Conservation (phyloP, 2,888 invertebrate species). For the Zygaena filipendulae region DNA sequence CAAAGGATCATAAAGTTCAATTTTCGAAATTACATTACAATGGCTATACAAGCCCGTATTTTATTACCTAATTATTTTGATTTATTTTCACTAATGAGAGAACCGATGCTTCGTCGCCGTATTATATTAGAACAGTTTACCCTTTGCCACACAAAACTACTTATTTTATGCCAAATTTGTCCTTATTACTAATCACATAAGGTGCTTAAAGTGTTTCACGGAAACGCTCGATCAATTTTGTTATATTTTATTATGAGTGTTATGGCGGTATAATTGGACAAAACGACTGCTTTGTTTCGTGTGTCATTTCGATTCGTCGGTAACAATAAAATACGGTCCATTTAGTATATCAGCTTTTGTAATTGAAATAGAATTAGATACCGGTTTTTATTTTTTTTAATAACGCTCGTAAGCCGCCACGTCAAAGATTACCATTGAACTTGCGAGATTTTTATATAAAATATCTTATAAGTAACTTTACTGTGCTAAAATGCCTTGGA, state of each 20-base stretch:
- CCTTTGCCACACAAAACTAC: constrained; percentile 7
- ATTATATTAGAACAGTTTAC: constrained; percentile 21
- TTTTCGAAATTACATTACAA: constrained; percentile 47
- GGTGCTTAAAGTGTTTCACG: constrained; percentile 3
- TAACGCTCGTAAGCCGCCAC: no score
- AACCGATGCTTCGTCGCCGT: constrained; percentile 36
- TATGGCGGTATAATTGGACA: constrained; percentile 46
- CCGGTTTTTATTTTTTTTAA: no score
- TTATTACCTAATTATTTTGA: constrained; percentile 63
- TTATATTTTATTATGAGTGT: constrained; percentile 37
- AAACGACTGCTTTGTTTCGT: constrained; percentile 39
- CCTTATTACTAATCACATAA: constrained; percentile 11
- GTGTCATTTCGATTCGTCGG: constrained; percentile 36
- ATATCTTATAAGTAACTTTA: no score
- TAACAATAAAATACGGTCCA: no score
- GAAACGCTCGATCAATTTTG: constrained; percentile 14
- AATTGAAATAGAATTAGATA: no score
- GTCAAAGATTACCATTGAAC: no score
- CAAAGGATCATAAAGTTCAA: constrained; percentile 44
- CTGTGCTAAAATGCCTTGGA: no score
- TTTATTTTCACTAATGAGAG: constrained; percentile 60
- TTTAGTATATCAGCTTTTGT: no score
- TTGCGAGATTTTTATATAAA: no score
- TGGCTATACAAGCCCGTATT: constrained; percentile 40
- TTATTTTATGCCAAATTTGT: constrained; percentile 14